phyloP scores from a whole-genome alignment of 2,113 vertebrate genomes.

The Rhinopomastus cyanomelas region DNA sequence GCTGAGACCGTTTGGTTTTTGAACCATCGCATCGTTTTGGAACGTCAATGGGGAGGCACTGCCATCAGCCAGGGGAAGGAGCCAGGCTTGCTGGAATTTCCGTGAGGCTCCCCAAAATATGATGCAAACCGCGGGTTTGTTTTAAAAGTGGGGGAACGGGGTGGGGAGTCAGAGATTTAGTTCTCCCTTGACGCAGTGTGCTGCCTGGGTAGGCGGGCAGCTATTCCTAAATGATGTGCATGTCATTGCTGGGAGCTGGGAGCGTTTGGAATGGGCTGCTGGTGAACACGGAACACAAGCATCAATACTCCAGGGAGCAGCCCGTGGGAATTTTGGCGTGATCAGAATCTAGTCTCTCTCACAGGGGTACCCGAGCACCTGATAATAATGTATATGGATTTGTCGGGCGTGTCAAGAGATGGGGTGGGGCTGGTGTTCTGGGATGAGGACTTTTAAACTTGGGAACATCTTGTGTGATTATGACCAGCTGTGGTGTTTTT shows the following conservation, averaged over 20 bases:
- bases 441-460: slow-evolving; percentile 13
- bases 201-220: slow-evolving; percentile 57
- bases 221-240: slow-evolving; percentile 66
- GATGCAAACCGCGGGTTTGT: slow-evolving; percentile 52
- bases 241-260: slow-evolving; percentile 59
- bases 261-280: slow-evolving; percentile 62
- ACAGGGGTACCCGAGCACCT: background rate
- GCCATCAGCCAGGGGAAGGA: slow-evolving; percentile 16
- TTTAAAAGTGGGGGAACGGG: slow-evolving; percentile 4
- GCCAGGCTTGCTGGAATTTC: slow-evolving; percentile 33
- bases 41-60: slow-evolving; percentile 36
- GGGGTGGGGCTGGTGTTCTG: background rate
- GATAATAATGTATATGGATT: slow-evolving; percentile 40
- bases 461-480: background rate
- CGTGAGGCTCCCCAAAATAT: slow-evolving; percentile 24
- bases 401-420: background rate
- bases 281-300: slow-evolving; percentile 65
- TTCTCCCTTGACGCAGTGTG: slow-evolving; percentile 60
- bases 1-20: slow-evolving; percentile 57
- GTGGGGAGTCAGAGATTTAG: slow-evolving; percentile 33
- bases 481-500: background rate
- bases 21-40: slow-evolving; percentile 44
- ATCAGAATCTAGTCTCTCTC: slow-evolving; percentile 36
- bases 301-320: slow-evolving; percentile 53
- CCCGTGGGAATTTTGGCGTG: slow-evolving; percentile 52